A percentile compares a stretch with the other conserved stretches of the same genome.
Evolutionary conservation across 2,797 vertebrate species (phyloP).

Genomic region (Alauda arvensis): DNA sequence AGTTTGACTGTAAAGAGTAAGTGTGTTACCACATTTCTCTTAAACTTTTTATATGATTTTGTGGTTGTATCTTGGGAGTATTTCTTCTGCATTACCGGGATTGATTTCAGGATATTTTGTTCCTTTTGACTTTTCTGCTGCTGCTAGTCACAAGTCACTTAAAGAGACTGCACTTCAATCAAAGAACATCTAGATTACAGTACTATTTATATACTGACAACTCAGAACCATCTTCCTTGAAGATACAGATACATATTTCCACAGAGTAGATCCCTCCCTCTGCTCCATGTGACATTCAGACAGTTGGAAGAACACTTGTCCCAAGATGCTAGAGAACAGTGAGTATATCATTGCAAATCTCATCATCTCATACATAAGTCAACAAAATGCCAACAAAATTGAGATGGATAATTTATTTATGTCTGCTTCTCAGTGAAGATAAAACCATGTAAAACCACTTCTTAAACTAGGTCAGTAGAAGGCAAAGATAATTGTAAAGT

Average conservation of each 20-base stretch:
- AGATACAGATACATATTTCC: neutral
- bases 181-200: neutral
- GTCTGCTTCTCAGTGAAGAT: conserved; percentile 3
- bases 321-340: neutral
- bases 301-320: neutral
- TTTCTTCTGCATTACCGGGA: neutral
- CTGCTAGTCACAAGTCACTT: neutral
- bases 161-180: neutral
- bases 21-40: neutral
- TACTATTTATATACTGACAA: neutral
- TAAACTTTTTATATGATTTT: neutral
- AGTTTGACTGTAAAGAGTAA: neutral
- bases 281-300: neutral
- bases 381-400: conserved; percentile 41
- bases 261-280: neutral
- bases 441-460: conserved; percentile 7
- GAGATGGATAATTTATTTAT: conserved; percentile 40
- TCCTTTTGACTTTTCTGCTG: neutral
- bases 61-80: neutral
- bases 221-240: neutral
- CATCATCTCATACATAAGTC: conserved; percentile 21
- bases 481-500: conserved; percentile 13
- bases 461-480: conserved; percentile 31
- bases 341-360: neutral
- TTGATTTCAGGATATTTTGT: neutral